Evolutionary conservation across 2,888 invertebrate species (phyloP), one percentile per base, ranked within the genome.

Genomic region (Meiosimyza platycephala): DNA sequence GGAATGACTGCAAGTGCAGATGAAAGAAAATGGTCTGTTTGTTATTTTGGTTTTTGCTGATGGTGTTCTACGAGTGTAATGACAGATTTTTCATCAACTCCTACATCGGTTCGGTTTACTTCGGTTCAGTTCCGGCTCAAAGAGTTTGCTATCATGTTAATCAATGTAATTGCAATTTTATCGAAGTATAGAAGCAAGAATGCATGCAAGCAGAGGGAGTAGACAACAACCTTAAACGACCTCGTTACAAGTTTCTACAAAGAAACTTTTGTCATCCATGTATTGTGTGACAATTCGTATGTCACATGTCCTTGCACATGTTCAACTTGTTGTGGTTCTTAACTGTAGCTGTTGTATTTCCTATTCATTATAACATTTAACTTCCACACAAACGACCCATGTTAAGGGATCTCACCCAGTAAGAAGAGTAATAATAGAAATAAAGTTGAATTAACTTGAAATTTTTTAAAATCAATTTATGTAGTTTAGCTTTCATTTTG

Each of bases 71-170:
- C 63, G 63, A 7, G 9, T 7, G n/a, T 54, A 67, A 55, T 48
- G 18, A 57, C 55, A 67, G 57, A 13, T 67, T 67, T 66, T 67
- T 67, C 22, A 50, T 55, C n/a, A 52, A 67, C 67, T n/a, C 52
- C 47, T 11, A 33, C 50, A 18, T 6, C 40, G 55, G 47, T 57
- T 40, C 9, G 40, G 40, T 9, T 40, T 40, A 40, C 40, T 40
- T 40, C 9, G 9, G 40, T 40, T 40, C 40, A 40, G 40, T 9
- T 40, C 40, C 40, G 9, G 40, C 40, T 67, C 67, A 67, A 67
- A 67, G 67, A 22, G 55, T 67, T 55, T 47, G 55, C 67, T 67
- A 67, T 67, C 67, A 67, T 67, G 67, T 67, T 67, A 57, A 67
- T 67, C 67, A 67, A 67, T 67, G 57, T 67, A 57, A 67, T 67